Base-by-base conservation (phyloP, 2,888 invertebrate species). In the Holacanthella duospinosa region DNA sequence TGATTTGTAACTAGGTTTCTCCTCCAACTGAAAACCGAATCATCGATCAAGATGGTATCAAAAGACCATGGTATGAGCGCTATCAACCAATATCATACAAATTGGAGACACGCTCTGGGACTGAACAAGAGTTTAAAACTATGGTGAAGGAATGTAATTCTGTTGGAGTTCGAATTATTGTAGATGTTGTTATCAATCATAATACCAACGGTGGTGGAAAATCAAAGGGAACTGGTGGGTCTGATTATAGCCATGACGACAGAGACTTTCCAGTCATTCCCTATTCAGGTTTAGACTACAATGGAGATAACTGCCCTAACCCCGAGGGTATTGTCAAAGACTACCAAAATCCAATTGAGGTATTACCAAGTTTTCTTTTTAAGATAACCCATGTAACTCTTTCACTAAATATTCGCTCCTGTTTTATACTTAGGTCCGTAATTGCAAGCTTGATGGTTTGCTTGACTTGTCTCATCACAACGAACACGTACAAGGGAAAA, bases 1-100 rank as follows among this genome's bases (percentile, higher is more conserved):
- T n/a, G n/a, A 29, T 21, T 57, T 43, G 6, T 43, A 6, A 21
- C 19, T 28, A 60, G 60, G 44, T 44, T 3, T 83, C 83, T 0
- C 84, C 83, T 0, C 80, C 83, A 0, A 81, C 80, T 61, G 84
- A 84, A 73, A 82, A 84, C 71, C 76, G 81, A 4, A 74, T 81
- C 1, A 64, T 76, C 0, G 1, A 43, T 1, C 58, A 58, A 2
- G n/a, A 27, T 2, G 29, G 24, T 55, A 25, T 53, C 16, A 12
- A 29, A n/a, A 68, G 75, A 53, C 76, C 75, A 1, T 75, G 53
- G 75, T 83, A 16, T 85, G 91, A 93, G 76, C 76, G 92, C 25
- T 92, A 93, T 76, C 91, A 93, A 77, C 89, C 90, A 0, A 85
- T 91, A 36, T 89, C 90, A 27, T 93, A 93, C 78, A 80, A 81